A percentile compares a stretch with the other conserved stretches of the same genome.
Evolutionary conservation across 1,140 invertebrate genomes (phyloP).

Genomic region (Notospermus geniculatus): DNA sequence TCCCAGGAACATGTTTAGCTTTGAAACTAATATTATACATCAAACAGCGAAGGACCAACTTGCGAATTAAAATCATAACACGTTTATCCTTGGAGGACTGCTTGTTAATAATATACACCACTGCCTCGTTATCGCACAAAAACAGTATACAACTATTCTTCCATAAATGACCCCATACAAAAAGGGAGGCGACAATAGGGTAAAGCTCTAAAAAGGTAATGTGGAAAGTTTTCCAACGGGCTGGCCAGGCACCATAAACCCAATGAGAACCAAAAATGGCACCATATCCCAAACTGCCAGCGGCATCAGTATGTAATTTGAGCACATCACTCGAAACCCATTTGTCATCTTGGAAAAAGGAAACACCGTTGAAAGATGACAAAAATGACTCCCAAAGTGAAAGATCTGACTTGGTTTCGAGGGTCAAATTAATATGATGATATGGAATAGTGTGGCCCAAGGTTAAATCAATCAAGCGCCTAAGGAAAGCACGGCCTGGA

Average conservation of each 20-base stretch:
- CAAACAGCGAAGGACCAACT: background rate
- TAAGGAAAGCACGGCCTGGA: conserved; percentile 15
- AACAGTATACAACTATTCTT: background rate
- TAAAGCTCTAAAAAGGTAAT: conserved; percentile 10
- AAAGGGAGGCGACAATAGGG: background rate
- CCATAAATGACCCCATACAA: background rate
- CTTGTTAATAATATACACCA: conserved; percentile 7
- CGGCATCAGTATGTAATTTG: background rate
- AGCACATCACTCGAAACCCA: conserved; percentile 12
- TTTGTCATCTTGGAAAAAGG: conserved; percentile 8
- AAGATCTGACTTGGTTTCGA: conserved; percentile 17
- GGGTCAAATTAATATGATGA: conserved; percentile 11
- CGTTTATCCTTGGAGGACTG: background rate
- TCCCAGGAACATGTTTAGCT: too few species aligned
- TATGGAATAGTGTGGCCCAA: conserved; percentile 2
- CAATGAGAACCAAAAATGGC: background rate
- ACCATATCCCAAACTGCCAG: background rate
- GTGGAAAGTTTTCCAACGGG: background rate
- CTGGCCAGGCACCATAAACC: background rate
- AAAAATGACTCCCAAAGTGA: conserved; percentile 18
- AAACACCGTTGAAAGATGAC: conserved; percentile 17
- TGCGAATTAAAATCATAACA: conserved; percentile 1
- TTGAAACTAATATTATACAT: background rate
- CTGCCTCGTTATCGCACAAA: conserved; percentile 7
- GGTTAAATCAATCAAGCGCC: conserved; percentile 19